Evolutionary conservation across 2,113 vertebrate genomes (phyloP), one percentile per base, ranked within the genome.

Genomic region (Takifugu flavidus): DNA sequence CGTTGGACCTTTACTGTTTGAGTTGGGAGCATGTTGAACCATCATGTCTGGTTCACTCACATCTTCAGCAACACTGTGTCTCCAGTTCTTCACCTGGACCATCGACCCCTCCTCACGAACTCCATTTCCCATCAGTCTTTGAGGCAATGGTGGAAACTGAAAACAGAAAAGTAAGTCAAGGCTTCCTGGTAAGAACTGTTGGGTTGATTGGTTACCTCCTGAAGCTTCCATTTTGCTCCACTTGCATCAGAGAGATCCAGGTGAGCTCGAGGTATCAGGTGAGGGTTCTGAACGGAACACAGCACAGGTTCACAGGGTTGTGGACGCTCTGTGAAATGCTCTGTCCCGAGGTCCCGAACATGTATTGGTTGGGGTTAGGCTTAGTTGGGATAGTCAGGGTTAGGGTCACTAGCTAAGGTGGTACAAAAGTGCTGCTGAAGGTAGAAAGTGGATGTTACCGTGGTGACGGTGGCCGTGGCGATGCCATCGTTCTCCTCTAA

Each of bases 91-190:
- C 25, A 45, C 43, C 53, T 58, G 61, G 13, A 31, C 11, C 0
- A 1, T 2, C 0, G 15, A 8, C 12, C 57, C 70, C 4, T 78
- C 79, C 28, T 70, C 77, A 15, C 65, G 50, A 12, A 81, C 70
- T 65, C 81, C 86, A 47, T 86, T 85, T 58, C 81, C 79, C 74
- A 83, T 53, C 62, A 64, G 13, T 49, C 67, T 62, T 45, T 79
- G 65, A 29, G 79, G 69, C 45, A 61, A n/a, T 12, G 6, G 12
- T 0, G 65, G 53, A 0, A 55, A 7, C 78, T 86, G 69, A 0
- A 67, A 45, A 15, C 4, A 45, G 13, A 15, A 51, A 2, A 57
- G 31, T 2, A 2, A 13, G 28, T 3, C 2, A 13, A 12, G 13
- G 1, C 27, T n/a, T 26, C 29, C 25, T 3, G 25, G 12, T 0